These are phyloP conservation scores for Cheilosia impressa DNA, from an alignment of 2,888 invertebrate genomes.

Conservation along the genomic window DNA sequence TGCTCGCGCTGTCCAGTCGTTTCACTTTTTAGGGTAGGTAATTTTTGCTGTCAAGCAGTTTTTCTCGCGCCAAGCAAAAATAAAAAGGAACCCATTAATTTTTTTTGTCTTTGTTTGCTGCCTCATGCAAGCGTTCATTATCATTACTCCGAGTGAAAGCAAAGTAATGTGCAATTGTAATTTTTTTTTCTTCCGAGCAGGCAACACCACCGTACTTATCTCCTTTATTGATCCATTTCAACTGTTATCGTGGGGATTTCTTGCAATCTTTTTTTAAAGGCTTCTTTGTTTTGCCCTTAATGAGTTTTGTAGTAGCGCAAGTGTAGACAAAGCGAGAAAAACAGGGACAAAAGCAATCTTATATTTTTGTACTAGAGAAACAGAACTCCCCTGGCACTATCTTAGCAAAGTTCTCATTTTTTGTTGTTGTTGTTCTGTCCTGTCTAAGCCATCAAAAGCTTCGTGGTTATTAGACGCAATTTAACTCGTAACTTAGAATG, in stretches of 20 bases:
- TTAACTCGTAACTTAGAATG: slow-evolving; percentile 49
- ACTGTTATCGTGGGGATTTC: slow-evolving; percentile 62
- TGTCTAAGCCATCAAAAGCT: slow-evolving; percentile 28
- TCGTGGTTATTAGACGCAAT: slow-evolving; percentile 67
- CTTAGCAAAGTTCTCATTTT: slow-evolving; percentile 39
- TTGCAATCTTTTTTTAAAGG: slow-evolving; percentile 42
- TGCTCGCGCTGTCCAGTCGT: slow-evolving; percentile 8
- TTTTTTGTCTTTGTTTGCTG: slow-evolving; percentile 42
- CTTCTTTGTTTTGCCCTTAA: slow-evolving; percentile 70
- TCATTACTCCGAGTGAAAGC: slow-evolving; percentile 52
- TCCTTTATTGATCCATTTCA: slow-evolving; percentile 71
- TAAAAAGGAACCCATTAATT: slow-evolving; percentile 55
- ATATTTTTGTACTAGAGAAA: slow-evolving; percentile 30
- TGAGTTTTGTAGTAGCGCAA: slow-evolving; percentile 58
- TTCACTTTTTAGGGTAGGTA: background rate
- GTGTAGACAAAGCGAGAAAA: slow-evolving; percentile 14
- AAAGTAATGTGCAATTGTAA: slow-evolving; percentile 51
- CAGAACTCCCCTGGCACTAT: slow-evolving; percentile 62
- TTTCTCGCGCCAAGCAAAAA: slow-evolving; percentile 6
- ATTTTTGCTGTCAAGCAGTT: slow-evolving; percentile 1
- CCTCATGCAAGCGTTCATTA: slow-evolving; percentile 60
- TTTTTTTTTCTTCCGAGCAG: background rate
- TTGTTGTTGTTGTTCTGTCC: background rate
- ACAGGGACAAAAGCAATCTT: slow-evolving; percentile 56
- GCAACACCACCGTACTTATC: slow-evolving; percentile 55